phyloP scores from a whole-genome alignment of 2,888 invertebrate species.

The Linnaemya vulpina region DNA sequence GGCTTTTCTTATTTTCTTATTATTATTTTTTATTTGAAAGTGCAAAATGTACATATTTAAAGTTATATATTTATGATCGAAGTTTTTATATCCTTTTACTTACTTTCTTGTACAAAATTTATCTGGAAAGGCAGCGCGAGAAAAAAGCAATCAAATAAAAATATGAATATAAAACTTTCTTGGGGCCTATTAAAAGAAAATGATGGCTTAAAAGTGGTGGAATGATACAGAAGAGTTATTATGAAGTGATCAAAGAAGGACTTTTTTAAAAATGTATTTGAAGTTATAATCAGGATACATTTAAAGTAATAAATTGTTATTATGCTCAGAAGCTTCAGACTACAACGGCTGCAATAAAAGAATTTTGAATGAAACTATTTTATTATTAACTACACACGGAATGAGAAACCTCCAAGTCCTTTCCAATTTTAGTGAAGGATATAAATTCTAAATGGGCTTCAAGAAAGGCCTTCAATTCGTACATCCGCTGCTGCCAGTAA shows the following conservation, averaged over 20 bases:
- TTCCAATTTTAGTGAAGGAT: no score
- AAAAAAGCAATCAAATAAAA: conserved; percentile 5
- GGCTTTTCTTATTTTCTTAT: conserved; percentile 5
- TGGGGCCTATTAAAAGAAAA: conserved; percentile 14
- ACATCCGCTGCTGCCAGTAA: no score
- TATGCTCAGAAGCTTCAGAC: no score
- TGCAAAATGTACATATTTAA: conserved; percentile 46
- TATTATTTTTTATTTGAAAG: conserved; percentile 10
- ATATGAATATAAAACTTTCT: conserved; percentile 48
- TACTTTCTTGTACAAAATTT: not conserved
- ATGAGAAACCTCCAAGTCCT: no score
- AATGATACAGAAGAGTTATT: not conserved
- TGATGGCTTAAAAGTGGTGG: conserved; percentile 4
- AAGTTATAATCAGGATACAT: no score
- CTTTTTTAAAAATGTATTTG: no score
- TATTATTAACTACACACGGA: no score
- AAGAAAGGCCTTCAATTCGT: no score
- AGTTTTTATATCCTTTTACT: conserved; percentile 56
- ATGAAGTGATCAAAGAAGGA: not conserved
- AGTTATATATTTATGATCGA: conserved; percentile 64
- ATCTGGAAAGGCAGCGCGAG: not conserved
- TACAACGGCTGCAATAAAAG: no score
- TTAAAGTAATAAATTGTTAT: no score
- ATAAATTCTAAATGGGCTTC: no score
- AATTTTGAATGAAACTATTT: no score